Conservation (phyloP, 2,113 vertebrate genomes). For the Cervus canadensis region DNA sequence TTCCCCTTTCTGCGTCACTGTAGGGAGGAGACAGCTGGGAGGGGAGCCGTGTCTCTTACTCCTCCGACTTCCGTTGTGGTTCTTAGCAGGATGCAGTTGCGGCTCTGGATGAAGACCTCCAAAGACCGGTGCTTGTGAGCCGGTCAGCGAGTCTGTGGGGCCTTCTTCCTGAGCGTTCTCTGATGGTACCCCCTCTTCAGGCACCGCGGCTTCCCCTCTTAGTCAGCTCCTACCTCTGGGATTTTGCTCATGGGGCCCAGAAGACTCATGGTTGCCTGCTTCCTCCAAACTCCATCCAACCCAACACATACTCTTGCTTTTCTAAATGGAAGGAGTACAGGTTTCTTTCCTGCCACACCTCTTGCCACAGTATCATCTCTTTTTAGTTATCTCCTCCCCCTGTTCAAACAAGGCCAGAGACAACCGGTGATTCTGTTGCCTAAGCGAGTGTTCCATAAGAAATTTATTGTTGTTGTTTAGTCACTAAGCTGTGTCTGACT, state of each 20-base stretch:
- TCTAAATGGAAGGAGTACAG: background rate
- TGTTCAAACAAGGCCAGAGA: background rate
- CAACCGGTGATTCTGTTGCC: background rate
- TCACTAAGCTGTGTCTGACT: background rate
- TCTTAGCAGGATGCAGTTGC: background rate
- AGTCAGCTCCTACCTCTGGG: background rate
- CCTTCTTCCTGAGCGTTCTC: background rate
- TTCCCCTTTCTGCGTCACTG: background rate
- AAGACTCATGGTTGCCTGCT: background rate
- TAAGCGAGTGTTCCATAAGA: background rate
- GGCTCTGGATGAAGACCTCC: background rate
- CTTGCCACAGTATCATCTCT: background rate
- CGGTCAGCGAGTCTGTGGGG: background rate
- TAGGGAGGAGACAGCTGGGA: background rate
- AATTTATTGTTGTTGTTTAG: background rate
- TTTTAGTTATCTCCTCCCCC: background rate
- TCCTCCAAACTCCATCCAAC: background rate
- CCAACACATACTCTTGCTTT: background rate
- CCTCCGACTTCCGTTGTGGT: accelerated
- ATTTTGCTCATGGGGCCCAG: background rate
- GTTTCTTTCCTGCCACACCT: background rate
- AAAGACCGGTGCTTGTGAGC: background rate
- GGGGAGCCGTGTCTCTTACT: background rate
- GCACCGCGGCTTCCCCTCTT: background rate
- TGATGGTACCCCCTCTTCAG: background rate